Conservation (phyloP, 2,113 vertebrate genomes). For the Mustelus asterias region DNA sequence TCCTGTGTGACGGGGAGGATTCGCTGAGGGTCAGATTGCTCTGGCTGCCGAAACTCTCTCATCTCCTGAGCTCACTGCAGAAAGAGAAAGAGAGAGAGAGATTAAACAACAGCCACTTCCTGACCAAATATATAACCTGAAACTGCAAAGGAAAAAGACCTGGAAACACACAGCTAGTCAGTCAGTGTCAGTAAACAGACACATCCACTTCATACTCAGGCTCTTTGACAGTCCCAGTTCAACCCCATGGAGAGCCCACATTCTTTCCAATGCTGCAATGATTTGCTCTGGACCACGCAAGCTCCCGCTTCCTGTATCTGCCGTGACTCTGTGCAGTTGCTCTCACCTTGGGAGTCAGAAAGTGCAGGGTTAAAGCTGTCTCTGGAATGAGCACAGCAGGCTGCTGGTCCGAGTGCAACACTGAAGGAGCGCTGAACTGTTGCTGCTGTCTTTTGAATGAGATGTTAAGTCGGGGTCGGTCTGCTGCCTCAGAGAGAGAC, state of each 20-base stretch:
- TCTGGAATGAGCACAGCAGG: no score
- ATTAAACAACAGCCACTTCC: neutral
- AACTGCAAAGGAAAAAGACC: no score
- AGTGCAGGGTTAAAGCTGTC: no score
- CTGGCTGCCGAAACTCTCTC: constrained; percentile 32
- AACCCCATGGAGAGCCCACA: neutral
- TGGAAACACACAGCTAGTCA: neutral
- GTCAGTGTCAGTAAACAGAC: no score
- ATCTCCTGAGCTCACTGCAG: constrained; percentile 36
- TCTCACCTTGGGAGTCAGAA: no score
- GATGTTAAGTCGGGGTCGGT: no score
- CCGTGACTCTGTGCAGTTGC: no score
- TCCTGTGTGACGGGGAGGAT: neutral
- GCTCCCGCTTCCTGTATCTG: no score
- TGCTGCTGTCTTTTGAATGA: no score
- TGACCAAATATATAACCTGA: neutral
- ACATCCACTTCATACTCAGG: neutral
- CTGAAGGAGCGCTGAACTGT: no score
- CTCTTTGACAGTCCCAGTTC: neutral
- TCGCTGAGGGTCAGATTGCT: constrained; percentile 23
- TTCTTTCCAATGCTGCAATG: neutral
- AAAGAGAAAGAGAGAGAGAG: neutral
- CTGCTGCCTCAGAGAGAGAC: no score
- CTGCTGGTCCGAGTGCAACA: no score
- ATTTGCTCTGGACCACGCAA: neutral